These are phyloP conservation scores for Drosophila asahinai DNA, from an alignment of 1,140 invertebrate genomes.

Conservation along the genomic window DNA sequence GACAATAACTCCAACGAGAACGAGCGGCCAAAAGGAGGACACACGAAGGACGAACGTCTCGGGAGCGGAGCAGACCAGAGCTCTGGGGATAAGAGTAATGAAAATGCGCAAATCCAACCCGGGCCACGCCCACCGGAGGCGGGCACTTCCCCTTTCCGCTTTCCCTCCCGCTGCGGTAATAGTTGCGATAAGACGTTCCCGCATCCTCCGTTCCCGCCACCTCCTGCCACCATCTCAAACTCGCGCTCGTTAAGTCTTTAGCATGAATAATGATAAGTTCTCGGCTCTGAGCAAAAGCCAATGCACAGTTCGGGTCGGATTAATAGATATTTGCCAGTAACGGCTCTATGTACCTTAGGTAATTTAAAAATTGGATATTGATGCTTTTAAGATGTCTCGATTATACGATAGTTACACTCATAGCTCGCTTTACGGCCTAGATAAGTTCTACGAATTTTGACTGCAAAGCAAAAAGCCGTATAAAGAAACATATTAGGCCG, in stretches of 20 bases:
- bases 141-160: conserved; percentile 15
- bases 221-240: conserved; percentile 28
- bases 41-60: neutral
- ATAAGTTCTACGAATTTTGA: too few species aligned
- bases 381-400: too few species aligned
- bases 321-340: neutral
- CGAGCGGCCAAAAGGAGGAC: conserved; percentile 19
- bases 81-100: conserved; percentile 63
- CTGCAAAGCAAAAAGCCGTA: too few species aligned
- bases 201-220: conserved; percentile 14
- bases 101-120: conserved; percentile 74
- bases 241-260: conserved; percentile 84
- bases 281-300: conserved; percentile 39
- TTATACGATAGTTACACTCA: too few species aligned
- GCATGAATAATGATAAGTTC: conserved; percentile 85
- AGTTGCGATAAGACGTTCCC: conserved; percentile 70
- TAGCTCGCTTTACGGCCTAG: too few species aligned
- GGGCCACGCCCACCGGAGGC: conserved; percentile 44
- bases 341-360: too few species aligned
- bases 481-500: too few species aligned
- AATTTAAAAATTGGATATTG: too few species aligned
- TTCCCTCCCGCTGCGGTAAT: conserved; percentile 62
- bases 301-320: conserved; percentile 12
- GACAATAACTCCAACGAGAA: conserved; percentile 73
- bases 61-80: conserved; percentile 4